Conservation (phyloP, 53 echinoderm and acorn worm genomes). For the Luidia sarsii region DNA sequence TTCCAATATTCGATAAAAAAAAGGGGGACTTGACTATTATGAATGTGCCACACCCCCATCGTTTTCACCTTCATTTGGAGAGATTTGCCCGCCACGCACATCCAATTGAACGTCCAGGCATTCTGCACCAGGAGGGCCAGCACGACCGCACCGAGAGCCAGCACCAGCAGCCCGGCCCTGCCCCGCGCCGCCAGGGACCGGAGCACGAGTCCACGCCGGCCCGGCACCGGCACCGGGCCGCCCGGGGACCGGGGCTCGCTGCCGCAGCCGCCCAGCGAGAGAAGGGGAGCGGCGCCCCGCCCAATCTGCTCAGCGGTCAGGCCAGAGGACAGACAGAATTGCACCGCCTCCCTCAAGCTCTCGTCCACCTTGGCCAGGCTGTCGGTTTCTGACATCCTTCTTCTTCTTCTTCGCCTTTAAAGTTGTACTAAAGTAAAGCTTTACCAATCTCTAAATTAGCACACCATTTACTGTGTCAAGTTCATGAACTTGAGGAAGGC, state of each 20-base stretch:
- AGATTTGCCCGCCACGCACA: slow-evolving; percentile 51
- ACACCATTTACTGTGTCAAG: too few relatives aligned
- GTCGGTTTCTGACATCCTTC: too few relatives aligned
- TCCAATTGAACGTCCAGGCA: slow-evolving; percentile 44
- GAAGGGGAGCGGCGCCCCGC: slow-evolving; percentile 38
- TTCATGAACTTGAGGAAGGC: too few relatives aligned
- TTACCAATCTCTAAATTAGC: too few relatives aligned
- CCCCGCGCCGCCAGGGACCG: too few relatives aligned
- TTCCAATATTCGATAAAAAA: too few relatives aligned
- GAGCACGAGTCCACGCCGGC: neutral
- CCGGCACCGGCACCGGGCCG: neutral
- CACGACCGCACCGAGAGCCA: slow-evolving; percentile 37
- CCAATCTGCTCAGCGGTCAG: slow-evolving; percentile 32
- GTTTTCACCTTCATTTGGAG: slow-evolving; percentile 49
- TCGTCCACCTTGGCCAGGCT: slow-evolving; percentile 31
- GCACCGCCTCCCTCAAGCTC: slow-evolving; percentile 47
- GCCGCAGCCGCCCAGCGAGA: slow-evolving; percentile 5
- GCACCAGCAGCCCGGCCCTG: neutral
- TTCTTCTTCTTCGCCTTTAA: too few relatives aligned
- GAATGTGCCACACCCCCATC: neutral
- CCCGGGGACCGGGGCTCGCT: too few relatives aligned
- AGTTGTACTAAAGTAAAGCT: too few relatives aligned
- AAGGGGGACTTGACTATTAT: too few relatives aligned
- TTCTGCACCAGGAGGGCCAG: slow-evolving; percentile 57
- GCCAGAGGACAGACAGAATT: slow-evolving; percentile 49